phyloP scores from a whole-genome alignment of 2,888 invertebrate genomes.

The Sepioteuthis lessoniana region DNA sequence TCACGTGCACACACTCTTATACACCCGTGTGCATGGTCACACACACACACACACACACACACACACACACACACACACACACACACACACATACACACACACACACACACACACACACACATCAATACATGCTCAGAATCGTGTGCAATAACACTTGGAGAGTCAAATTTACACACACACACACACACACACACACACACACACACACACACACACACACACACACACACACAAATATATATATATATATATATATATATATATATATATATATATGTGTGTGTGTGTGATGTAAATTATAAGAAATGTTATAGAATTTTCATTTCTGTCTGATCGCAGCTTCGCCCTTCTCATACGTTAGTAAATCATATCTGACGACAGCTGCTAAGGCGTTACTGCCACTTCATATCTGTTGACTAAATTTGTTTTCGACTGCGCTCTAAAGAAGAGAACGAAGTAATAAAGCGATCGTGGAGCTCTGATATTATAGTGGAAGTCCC shows the following conservation, averaged over 20 bases:
- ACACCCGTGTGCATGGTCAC: no score
- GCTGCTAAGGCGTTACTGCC: not conserved
- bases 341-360: not conserved
- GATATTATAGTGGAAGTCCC: no score
- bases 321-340: not conserved
- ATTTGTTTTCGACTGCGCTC: no score
- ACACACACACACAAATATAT: not conserved
- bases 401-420: not conserved
- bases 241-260: not conserved
- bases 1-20: no score
- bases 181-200: not conserved
- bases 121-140: not conserved
- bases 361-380: no score
- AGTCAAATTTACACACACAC: no score
- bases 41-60: no score
- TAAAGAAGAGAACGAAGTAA: no score
- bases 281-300: no score
- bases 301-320: not conserved
- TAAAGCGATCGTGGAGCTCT: no score
- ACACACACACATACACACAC: not conserved
- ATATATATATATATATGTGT: no score
- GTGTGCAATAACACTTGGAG: no score
- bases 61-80: not conserved
- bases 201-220: not conserved
- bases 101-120: not conserved